Conservation (phyloP, 2,888 invertebrate genomes). For the Tineola bisselliella region DNA sequence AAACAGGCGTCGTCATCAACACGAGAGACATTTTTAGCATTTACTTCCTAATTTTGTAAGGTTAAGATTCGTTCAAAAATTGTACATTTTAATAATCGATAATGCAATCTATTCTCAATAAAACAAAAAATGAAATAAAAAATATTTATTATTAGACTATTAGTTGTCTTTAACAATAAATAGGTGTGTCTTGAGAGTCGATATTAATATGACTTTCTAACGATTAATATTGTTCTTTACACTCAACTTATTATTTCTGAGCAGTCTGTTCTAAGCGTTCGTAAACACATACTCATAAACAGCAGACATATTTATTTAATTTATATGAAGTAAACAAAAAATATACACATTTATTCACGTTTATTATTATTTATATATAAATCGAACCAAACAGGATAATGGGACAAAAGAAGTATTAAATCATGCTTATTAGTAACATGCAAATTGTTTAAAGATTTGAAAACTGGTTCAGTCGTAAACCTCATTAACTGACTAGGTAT, state of each 20-base stretch:
- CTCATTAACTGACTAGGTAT: conserved; percentile 23
- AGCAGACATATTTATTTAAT: too few relatives aligned
- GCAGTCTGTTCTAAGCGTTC: too few relatives aligned
- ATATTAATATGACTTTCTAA: too few relatives aligned
- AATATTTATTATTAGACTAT: too few relatives aligned
- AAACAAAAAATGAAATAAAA: too few relatives aligned
- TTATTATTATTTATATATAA: conserved; percentile 26
- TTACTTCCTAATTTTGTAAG: background rate
- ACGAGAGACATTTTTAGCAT: background rate
- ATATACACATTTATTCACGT: background rate
- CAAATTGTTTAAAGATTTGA: conserved; percentile 29
- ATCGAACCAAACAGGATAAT: conserved; percentile 51
- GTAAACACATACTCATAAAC: too few relatives aligned
- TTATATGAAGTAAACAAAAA: too few relatives aligned
- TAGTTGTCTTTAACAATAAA: too few relatives aligned
- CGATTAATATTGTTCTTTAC: too few relatives aligned
- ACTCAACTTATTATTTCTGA: too few relatives aligned
- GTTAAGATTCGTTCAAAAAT: background rate
- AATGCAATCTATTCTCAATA: background rate
- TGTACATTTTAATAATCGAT: background rate
- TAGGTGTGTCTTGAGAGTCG: too few relatives aligned
- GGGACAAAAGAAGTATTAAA: conserved; percentile 44
- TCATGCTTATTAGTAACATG: conserved; percentile 32
- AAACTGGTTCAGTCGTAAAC: conserved; percentile 23
- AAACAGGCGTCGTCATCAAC: background rate